These are phyloP conservation scores for Diadema setosum DNA, from an alignment of 35 echinoderm and acorn worm species.

Conservation along the genomic window DNA sequence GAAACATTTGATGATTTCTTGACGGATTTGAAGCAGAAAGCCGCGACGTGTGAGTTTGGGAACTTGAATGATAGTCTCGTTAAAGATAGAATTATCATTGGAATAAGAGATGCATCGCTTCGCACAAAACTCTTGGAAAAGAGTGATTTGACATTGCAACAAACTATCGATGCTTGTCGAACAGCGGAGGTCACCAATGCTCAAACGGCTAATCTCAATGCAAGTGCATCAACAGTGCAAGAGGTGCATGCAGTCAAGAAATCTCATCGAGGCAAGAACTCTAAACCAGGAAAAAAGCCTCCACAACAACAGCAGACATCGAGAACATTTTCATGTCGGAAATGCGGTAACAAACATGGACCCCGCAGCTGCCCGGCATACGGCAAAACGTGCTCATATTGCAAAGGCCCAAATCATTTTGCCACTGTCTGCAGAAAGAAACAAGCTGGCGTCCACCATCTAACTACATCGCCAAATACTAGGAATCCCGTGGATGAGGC, in stretches of 20 bases:
- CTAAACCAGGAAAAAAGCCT: not conserved
- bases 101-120: not conserved
- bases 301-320: not conserved
- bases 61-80: not conserved
- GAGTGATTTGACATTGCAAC: not conserved
- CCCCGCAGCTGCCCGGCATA: conserved; percentile 1
- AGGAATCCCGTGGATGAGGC: not conserved
- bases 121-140: not conserved
- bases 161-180: conserved; percentile 7
- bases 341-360: conserved; percentile 12
- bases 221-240: not conserved
- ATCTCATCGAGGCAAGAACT: not conserved
- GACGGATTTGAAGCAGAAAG: conserved; percentile 9
- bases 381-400: too few species aligned
- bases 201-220: not conserved
- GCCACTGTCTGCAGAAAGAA: not conserved
- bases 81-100: conserved; percentile 13
- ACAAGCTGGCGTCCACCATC: not conserved
- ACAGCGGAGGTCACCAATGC: not conserved
- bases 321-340: not conserved
- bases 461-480: not conserved
- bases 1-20: not conserved
- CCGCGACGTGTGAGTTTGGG: conserved; percentile 27
- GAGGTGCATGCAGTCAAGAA: not conserved
- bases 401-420: too few species aligned